Evolutionary conservation across 2,888 invertebrate genomes (phyloP).

Genomic region (Pilophorus perplexus): DNA sequence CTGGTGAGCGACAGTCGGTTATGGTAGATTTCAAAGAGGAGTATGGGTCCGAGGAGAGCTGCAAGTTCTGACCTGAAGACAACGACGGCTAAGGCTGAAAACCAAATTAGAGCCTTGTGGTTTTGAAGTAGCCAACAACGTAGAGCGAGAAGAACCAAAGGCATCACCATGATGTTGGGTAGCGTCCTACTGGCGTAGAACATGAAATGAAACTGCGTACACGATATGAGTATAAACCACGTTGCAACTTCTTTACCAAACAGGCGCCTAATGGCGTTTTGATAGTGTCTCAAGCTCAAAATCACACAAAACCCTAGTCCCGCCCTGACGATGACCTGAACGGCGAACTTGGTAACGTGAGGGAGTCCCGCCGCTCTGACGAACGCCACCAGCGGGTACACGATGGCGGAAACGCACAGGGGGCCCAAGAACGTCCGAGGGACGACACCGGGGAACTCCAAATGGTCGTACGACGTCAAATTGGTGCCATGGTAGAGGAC

Average conservation of each 20-base stretch:
- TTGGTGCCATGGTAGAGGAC: constrained; percentile 83
- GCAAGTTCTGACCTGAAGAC: constrained; percentile 88
- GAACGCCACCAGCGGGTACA: constrained; percentile 71
- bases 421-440: constrained; percentile 95
- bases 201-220: constrained; percentile 96
- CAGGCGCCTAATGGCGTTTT: constrained; percentile 68
- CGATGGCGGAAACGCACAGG: constrained; percentile 70
- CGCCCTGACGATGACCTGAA: constrained; percentile 84
- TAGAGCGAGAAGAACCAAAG: constrained; percentile 80
- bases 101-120: constrained; percentile 71
- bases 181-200: constrained; percentile 92
- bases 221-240: constrained; percentile 80
- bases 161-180: constrained; percentile 92
- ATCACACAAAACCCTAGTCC: constrained; percentile 75
- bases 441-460: constrained; percentile 96
- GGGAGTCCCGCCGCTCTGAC: constrained; percentile 59
- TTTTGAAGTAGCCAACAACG: constrained; percentile 79
- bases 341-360: constrained; percentile 77
- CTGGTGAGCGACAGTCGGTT: constrained; percentile 65
- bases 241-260: constrained; percentile 75
- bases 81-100: constrained; percentile 82
- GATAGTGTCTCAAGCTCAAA: constrained; percentile 69
- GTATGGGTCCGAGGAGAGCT: constrained; percentile 79
- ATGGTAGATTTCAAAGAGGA: constrained; percentile 74
- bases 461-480: constrained; percentile 93